Conservation (phyloP, 2,113 vertebrate genomes). For the Cervus canadensis region DNA sequence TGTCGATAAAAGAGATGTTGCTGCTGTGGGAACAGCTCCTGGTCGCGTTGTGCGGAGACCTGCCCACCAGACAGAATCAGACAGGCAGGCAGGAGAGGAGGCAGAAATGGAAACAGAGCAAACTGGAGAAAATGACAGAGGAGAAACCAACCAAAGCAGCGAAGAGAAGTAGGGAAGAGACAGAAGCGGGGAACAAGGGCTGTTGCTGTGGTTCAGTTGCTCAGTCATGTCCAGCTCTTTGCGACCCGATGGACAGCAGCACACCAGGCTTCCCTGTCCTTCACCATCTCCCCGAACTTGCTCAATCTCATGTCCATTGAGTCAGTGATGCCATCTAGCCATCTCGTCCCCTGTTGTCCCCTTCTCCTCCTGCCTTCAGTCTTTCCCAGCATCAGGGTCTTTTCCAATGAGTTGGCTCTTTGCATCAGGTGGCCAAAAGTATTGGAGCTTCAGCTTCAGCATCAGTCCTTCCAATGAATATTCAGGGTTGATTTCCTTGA, state of each 20-base stretch:
- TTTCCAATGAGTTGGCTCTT: not conserved
- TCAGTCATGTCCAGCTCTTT: not conserved
- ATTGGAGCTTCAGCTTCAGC: not conserved
- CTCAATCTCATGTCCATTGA: not conserved
- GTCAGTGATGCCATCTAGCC: not conserved
- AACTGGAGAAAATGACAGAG: not conserved
- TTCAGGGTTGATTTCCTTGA: not conserved
- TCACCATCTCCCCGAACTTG: not conserved
- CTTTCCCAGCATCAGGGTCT: not conserved
- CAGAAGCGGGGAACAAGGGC: not conserved
- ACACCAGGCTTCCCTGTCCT: not conserved
- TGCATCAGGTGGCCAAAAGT: not conserved
- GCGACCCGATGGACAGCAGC: not conserved
- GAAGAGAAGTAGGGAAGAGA: not conserved
- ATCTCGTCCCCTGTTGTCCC: not conserved
- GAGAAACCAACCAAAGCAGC: not conserved
- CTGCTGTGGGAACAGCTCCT: not conserved
- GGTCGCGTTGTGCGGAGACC: slow-evolving; percentile 9
- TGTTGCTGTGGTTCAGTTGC: not conserved
- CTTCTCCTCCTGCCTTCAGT: not conserved
- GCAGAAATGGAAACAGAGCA: not conserved
- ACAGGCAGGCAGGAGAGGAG: not conserved
- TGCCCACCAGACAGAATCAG: slow-evolving; percentile 18
- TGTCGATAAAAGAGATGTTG: not conserved
- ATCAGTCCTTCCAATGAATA: not conserved